Base-by-base conservation (phyloP, 37 sponge, comb jelly and placozoan species). In the Petrosia ficiformis region DNA sequence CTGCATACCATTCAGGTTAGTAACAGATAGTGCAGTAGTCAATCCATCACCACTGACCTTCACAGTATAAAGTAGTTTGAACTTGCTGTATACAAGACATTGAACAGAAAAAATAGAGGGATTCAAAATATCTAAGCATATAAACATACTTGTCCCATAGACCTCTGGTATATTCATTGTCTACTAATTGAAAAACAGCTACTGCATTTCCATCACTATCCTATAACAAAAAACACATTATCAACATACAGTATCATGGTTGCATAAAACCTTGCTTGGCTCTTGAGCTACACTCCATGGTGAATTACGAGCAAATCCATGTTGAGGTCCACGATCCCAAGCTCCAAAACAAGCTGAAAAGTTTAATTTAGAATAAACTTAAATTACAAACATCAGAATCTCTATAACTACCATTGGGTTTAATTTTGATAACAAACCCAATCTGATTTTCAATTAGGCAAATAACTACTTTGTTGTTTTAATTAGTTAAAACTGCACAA, bases 241-340 rank as follows among this genome's bases (percentile, higher is more conserved):
- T 42, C 11, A 29, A 37, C 38, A 32, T 22, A n/a, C 4, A 75
- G 42, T 75, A 26, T 10, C 4, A 22, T 22, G n/a, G 6, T 8
- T 65, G 25, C 36, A 60, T 2, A 3, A 39, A 2, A 83, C 89
- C 78, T 68, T 88, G 25, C 32, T 36, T 30, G 83, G 89, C 19
- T 32, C 66, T 41, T 75, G 39, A 28, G 10, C 4, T 19, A 37
- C 28, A 35, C 6, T 36, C 93, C 93, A 96, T 44, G 63, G 75
- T 14, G 85, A 76, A 26, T 74, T 96, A 35, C 97, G 73, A 38
- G 90, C 93, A 84, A 96, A 96, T 31, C 97, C 97, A 76, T 96
- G 97, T 69, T 96, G 93, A 25, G 97, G 97, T 2, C 97, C 97
- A 39, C 86, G 66, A 11, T 93, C 90, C 97, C 97, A 96, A 1